These are phyloP conservation scores for Liparis tanakae DNA, from an alignment of 2,797 vertebrate species.

Conservation along the genomic window DNA sequence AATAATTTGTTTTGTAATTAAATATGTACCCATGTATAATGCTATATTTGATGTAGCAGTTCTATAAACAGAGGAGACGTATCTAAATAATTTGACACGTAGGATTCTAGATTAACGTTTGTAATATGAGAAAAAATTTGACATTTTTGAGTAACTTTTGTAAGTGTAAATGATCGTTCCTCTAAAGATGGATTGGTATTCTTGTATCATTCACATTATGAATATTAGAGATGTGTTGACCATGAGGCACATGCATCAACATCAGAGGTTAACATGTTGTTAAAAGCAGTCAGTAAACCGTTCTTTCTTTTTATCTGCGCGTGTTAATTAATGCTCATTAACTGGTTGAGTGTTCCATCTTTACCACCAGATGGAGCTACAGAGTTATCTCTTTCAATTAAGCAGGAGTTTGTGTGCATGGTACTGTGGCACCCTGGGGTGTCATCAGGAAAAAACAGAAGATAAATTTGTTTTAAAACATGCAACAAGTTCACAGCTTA, in stretches of 20 bases:
- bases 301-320: constrained; percentile 1
- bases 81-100: constrained; percentile 19
- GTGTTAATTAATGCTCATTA: neutral
- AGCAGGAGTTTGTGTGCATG: neutral
- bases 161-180: constrained; percentile 18
- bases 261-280: constrained; percentile 39
- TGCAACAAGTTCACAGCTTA: neutral
- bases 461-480: neutral
- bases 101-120: constrained; percentile 14
- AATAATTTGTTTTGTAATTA: constrained; percentile 63
- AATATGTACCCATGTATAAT: constrained; percentile 60
- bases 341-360: neutral
- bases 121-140: constrained; percentile 51
- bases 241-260: constrained; percentile 19
- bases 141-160: constrained; percentile 24
- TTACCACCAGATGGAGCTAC: constrained; percentile 55
- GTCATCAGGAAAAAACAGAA: neutral
- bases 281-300: constrained; percentile 21
- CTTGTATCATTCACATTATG: constrained; percentile 27
- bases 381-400: constrained; percentile 19
- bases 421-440: neutral
- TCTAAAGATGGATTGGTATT: constrained; percentile 23
- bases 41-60: constrained; percentile 56
- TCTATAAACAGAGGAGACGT: constrained; percentile 20
- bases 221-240: constrained; percentile 15